Evolutionary conservation across 2,113 vertebrate species (phyloP).

Genomic region (Albula glossodonta): DNA sequence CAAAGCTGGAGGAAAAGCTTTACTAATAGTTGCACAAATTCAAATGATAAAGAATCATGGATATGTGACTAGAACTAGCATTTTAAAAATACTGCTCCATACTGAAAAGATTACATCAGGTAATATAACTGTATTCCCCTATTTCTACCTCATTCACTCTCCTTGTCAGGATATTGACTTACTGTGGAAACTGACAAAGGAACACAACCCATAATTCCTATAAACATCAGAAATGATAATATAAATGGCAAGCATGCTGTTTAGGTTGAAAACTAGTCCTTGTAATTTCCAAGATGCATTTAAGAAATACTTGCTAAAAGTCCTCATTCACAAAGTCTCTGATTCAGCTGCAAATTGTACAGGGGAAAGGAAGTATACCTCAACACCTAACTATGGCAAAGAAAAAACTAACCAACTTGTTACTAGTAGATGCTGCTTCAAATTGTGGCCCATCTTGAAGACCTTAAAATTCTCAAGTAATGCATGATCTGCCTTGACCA

Average conservation of each 20-base stretch:
- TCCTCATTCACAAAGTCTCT: neutral
- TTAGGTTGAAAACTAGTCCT: neutral
- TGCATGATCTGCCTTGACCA: neutral
- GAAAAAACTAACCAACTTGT: neutral
- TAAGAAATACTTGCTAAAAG: neutral
- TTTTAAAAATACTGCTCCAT: neutral
- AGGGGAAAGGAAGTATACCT: neutral
- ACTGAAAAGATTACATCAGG: neutral
- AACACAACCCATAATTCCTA: neutral
- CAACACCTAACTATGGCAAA: neutral
- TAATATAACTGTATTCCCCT: neutral
- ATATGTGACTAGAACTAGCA: neutral
- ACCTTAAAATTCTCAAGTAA: neutral
- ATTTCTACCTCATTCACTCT: neutral
- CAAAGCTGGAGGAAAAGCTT: neutral
- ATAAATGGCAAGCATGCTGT: neutral
- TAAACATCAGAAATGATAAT: neutral
- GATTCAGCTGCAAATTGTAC: neutral
- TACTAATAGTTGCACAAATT: neutral
- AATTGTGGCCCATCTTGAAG: neutral
- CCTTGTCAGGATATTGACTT: neutral
- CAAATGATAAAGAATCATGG: neutral
- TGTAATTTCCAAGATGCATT: neutral
- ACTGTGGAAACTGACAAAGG: neutral
- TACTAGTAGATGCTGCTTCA: neutral